Evolutionary conservation across 2,113 vertebrate genomes (phyloP).

Genomic region (Aldabrachelys gigantea): DNA sequence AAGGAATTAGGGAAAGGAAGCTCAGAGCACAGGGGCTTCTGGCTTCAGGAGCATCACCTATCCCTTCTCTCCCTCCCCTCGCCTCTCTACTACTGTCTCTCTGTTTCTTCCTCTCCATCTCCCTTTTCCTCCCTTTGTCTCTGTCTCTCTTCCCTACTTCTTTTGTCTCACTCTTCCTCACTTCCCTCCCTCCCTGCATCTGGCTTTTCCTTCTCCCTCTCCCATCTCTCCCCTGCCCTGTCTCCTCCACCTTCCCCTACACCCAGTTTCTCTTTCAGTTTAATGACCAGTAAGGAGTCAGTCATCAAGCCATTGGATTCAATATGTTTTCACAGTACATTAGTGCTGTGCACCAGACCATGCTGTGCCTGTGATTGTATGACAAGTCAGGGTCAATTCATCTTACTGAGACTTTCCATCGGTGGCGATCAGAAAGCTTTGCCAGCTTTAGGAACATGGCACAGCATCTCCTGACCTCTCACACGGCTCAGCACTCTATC

Average conservation of each 20-base stretch:
- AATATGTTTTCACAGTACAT: constrained; percentile 50
- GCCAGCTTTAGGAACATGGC: constrained; percentile 22
- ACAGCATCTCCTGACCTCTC: not conserved
- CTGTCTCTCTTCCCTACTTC: not conserved
- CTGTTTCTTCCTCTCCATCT: not conserved
- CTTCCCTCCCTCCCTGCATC: not conserved
- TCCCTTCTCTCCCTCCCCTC: not conserved
- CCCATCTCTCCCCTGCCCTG: not conserved
- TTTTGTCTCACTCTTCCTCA: not conserved
- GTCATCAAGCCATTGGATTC: not conserved
- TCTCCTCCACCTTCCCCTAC: not conserved
- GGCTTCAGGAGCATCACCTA: not conserved
- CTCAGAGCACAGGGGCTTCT: not conserved
- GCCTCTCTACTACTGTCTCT: not conserved
- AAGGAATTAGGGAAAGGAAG: not conserved
- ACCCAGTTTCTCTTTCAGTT: not conserved
- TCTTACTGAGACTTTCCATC: constrained; percentile 46
- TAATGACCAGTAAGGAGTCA: constrained; percentile 17
- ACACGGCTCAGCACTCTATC: not conserved
- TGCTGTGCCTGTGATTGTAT: not conserved
- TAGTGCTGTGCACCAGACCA: constrained; percentile 28
- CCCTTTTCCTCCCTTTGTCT: not conserved
- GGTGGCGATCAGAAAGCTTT: constrained; percentile 33
- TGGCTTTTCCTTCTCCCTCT: not conserved
- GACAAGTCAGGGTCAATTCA: not conserved